phyloP scores from a whole-genome alignment of 2,888 invertebrate genomes.

The Gryllus longicercus region DNA sequence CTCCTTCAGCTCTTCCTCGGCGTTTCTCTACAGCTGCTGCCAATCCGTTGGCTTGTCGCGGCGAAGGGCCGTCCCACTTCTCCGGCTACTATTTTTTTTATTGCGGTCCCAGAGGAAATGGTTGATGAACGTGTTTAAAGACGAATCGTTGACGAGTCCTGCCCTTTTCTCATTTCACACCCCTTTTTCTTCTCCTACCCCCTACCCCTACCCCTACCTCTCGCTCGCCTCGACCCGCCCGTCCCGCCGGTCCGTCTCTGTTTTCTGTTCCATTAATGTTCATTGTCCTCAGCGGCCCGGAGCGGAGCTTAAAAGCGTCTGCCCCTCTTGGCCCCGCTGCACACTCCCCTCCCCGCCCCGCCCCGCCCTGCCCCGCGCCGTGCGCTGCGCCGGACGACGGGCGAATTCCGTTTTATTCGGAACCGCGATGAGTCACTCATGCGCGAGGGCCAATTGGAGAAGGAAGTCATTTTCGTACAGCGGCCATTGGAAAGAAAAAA shows the following conservation, averaged over 20 bases:
- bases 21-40: neutral
- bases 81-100: neutral
- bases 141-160: neutral
- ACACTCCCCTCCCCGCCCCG: too few species aligned
- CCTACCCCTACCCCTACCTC: neutral
- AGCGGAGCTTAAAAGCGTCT: neutral
- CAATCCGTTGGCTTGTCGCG: neutral
- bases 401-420: too few species aligned
- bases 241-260: neutral
- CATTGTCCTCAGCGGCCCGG: slow-evolving; percentile 17
- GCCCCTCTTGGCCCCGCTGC: too few species aligned
- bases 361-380: too few species aligned
- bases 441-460: too few species aligned
- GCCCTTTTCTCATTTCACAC: too few species aligned
- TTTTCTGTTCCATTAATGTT: slow-evolving; percentile 17
- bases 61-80: neutral
- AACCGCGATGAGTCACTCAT: too few species aligned
- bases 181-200: too few species aligned
- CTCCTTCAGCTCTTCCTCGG: neutral
- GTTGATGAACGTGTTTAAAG: slow-evolving; percentile 17
- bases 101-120: neutral
- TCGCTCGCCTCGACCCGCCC: neutral
- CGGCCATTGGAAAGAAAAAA: too few species aligned
- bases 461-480: too few species aligned
- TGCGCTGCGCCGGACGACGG: too few species aligned